phyloP scores from a whole-genome alignment of 2,888 invertebrate genomes.

The Charanyca ferruginea region DNA sequence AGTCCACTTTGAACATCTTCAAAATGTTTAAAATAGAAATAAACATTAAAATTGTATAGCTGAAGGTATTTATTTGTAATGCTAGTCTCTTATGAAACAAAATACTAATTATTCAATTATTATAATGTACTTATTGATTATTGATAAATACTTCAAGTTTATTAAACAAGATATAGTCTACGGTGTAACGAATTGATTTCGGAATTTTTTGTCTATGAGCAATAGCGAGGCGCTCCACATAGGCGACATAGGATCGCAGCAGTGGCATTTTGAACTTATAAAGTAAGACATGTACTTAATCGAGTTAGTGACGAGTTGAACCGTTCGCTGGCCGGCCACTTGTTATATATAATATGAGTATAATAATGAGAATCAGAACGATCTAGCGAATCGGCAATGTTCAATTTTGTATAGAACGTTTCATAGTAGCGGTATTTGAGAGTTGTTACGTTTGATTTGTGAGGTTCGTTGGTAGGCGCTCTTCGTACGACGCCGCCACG shows the following conservation, averaged over 20 bases:
- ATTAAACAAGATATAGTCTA: constrained; percentile 90
- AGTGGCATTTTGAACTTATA: constrained; percentile 90
- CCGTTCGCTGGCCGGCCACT: constrained; percentile 84
- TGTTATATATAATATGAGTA: constrained; percentile 79
- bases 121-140: constrained; percentile 91
- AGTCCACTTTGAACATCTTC: constrained; percentile 90
- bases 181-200: constrained; percentile 90
- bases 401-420: constrained; percentile 91
- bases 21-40: constrained; percentile 89
- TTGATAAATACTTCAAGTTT: constrained; percentile 91
- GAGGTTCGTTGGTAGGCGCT: constrained; percentile 80
- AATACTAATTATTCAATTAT: constrained; percentile 91
- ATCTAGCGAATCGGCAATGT: constrained; percentile 89
- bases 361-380: constrained; percentile 80
- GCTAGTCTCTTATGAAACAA: constrained; percentile 91
- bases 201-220: constrained; percentile 88
- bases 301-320: constrained; percentile 83
- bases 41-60: constrained; percentile 91
- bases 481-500: constrained; percentile 63
- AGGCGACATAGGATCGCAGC: constrained; percentile 89
- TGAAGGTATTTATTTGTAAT: constrained; percentile 91
- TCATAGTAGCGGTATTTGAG: constrained; percentile 89
- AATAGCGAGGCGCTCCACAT: constrained; percentile 78
- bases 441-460: constrained; percentile 89
- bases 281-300: constrained; percentile 89